Conservation (phyloP, 2,797 vertebrate genomes). For the Phyllotis vaccarum region DNA sequence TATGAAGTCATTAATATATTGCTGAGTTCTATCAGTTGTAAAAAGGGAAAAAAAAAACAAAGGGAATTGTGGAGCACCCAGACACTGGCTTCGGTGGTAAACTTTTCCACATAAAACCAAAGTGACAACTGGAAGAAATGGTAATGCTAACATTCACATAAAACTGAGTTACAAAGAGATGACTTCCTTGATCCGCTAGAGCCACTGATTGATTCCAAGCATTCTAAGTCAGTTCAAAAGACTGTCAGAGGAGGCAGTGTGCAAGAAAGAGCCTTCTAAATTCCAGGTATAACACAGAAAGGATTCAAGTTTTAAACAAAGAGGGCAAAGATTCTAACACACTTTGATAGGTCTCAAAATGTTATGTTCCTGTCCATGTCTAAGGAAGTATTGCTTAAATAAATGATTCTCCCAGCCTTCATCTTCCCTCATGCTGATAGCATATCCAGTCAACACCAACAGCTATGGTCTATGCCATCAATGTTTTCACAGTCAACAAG, state of each 20-base stretch:
- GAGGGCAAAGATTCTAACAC: background rate
- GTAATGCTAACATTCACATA: background rate
- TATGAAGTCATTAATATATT: background rate
- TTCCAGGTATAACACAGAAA: background rate
- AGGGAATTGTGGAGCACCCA: no score
- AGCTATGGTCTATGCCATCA: background rate
- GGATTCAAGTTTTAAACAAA: background rate
- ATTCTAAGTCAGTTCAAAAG: background rate
- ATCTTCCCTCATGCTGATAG: background rate
- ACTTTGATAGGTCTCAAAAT: background rate
- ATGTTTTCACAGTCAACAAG: background rate
- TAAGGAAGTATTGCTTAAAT: background rate
- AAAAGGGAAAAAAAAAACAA: no score
- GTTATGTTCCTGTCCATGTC: background rate
- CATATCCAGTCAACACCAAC: background rate
- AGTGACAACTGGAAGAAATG: background rate
- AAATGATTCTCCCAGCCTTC: background rate
- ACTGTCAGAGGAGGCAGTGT: background rate
- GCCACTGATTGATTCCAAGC: background rate
- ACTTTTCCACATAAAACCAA: background rate
- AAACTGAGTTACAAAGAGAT: background rate
- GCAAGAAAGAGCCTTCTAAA: background rate
- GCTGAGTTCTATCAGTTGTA: background rate
- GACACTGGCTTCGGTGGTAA: background rate
- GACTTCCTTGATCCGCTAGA: background rate